Evolutionary conservation across 1,140 invertebrate species (phyloP).

Genomic region (Drosophila nigromelanica): DNA sequence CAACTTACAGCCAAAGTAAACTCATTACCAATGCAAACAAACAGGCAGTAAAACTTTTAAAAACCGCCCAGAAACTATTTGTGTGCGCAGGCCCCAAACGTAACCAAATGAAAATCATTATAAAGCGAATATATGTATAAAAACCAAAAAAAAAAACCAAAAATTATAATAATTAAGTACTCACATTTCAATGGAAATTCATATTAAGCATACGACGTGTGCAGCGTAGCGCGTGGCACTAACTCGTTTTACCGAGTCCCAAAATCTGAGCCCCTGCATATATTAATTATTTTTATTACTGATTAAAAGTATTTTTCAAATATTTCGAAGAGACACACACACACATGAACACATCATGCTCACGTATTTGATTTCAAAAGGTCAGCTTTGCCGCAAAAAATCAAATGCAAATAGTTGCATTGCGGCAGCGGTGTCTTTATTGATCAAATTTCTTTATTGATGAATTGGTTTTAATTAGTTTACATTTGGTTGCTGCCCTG

Average conservation of each 20-base stretch:
- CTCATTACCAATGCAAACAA: slow-evolving; percentile 82
- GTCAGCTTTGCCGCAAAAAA: slow-evolving; percentile 6
- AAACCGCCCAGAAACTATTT: slow-evolving; percentile 63
- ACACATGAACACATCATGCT: background rate
- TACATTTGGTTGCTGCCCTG: slow-evolving; percentile 49
- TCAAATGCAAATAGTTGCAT: slow-evolving; percentile 45
- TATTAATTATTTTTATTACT: slow-evolving; percentile 18
- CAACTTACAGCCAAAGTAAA: slow-evolving; percentile 80
- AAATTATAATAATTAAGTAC: slow-evolving; percentile 66
- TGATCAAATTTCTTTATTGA: slow-evolving; percentile 68
- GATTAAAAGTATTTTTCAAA: slow-evolving; percentile 2
- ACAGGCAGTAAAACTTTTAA: slow-evolving; percentile 66
- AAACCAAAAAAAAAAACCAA: background rate
- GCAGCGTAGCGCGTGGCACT: background rate
- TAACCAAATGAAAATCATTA: slow-evolving; percentile 56
- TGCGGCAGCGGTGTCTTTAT: slow-evolving; percentile 53
- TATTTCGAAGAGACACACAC: background rate
- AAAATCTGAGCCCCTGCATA: slow-evolving; percentile 34
- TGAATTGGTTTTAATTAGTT: slow-evolving; percentile 73
- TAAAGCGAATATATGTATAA: slow-evolving; percentile 50
- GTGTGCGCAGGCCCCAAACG: slow-evolving; percentile 25
- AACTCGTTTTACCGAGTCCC: background rate
- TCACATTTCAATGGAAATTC: slow-evolving; percentile 32
- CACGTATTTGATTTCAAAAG: slow-evolving; percentile 5
- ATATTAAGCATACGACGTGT: slow-evolving; percentile 48